Evolutionary conservation across 2,888 invertebrate species (phyloP).

Genomic region (Cyclophora albipunctata): DNA sequence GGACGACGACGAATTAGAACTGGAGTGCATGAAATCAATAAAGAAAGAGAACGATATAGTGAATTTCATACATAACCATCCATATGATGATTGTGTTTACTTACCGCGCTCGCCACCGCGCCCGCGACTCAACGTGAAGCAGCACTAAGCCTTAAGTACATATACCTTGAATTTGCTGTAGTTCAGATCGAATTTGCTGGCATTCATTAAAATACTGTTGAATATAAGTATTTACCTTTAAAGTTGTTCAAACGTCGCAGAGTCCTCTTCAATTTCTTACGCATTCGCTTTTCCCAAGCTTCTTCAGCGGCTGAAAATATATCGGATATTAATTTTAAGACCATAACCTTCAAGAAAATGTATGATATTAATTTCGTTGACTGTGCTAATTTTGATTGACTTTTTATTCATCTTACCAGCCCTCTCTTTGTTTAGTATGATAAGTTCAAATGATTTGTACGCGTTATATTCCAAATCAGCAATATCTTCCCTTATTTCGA

Average conservation of each 20-base stretch:
- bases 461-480: conserved; percentile 39
- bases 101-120: too few relatives aligned
- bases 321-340: background rate
- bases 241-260: conserved; percentile 49
- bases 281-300: conserved; percentile 59
- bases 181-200: too few relatives aligned
- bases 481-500: conserved; percentile 48
- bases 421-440: conserved; percentile 48
- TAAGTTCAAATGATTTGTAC: conserved; percentile 44
- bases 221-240: conserved; percentile 35
- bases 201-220: too few relatives aligned
- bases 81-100: too few relatives aligned
- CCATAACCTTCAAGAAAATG: background rate
- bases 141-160: too few relatives aligned
- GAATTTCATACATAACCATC: too few relatives aligned
- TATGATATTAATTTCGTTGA: background rate
- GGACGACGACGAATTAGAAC: too few relatives aligned
- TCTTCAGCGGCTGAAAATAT: conserved; percentile 47
- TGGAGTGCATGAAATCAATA: too few relatives aligned
- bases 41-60: too few relatives aligned
- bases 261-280: conserved; percentile 55
- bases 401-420: conserved; percentile 32
- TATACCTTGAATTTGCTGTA: too few relatives aligned
- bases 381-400: background rate
- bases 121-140: too few relatives aligned